Evolutionary conservation across 64 coral and sea anemone species (phyloP).

Genomic region (Platygyra sinensis): DNA sequence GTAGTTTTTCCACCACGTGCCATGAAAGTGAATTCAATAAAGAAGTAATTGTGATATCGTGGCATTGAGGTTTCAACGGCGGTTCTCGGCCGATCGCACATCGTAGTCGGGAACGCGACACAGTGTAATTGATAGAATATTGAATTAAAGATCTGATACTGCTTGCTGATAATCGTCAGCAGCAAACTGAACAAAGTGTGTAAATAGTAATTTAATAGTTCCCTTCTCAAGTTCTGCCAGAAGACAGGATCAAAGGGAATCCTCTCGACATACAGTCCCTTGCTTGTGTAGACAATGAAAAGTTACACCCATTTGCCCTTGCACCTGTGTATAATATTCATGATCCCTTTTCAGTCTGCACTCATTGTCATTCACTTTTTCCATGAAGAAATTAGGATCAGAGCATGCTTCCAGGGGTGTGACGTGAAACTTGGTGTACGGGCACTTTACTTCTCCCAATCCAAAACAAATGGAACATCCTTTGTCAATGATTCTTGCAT

Average conservation of each 20-base stretch:
- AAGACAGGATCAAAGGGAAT: constrained; percentile 15
- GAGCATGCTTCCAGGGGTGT: constrained; percentile 34
- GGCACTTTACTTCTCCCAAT: constrained; percentile 36
- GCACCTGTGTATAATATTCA: constrained; percentile 36
- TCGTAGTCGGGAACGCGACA: too few species aligned
- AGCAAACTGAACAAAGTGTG: too few species aligned
- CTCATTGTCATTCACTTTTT: background rate
- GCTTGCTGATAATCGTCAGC: too few species aligned
- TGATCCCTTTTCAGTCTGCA: constrained; percentile 31
- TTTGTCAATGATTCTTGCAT: constrained; percentile 34
- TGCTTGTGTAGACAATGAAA: constrained; percentile 13
- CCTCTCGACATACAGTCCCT: constrained; percentile 10
- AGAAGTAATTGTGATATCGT: too few species aligned
- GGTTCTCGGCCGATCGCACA: too few species aligned
- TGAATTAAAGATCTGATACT: too few species aligned
- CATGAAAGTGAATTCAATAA: too few species aligned
- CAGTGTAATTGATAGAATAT: too few species aligned
- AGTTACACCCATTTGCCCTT: constrained; percentile 20
- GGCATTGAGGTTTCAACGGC: too few species aligned
- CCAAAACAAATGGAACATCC: constrained; percentile 26
- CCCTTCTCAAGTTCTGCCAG: background rate
- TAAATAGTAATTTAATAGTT: background rate
- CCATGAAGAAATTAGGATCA: constrained; percentile 51
- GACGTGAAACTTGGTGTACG: constrained; percentile 22
- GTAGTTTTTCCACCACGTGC: too few species aligned